Evolutionary conservation across 1,140 invertebrate genomes (phyloP).

Genomic region (Magallana ariakensis): DNA sequence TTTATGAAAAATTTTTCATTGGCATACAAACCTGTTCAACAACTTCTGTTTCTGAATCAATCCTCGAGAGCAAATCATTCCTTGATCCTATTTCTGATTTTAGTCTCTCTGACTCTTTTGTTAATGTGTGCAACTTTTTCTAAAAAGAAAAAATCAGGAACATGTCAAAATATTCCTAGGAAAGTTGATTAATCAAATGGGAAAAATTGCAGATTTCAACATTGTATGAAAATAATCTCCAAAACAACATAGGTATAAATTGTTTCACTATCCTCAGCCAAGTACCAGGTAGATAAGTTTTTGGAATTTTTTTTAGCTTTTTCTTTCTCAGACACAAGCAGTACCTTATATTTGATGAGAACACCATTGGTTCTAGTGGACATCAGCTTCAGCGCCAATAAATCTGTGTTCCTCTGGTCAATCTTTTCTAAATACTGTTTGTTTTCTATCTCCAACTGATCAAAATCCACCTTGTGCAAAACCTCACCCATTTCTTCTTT

Average conservation of each 20-base stretch:
- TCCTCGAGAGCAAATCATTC: constrained; percentile 75
- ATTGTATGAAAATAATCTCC: too few relatives aligned
- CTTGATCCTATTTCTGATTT: constrained; percentile 75
- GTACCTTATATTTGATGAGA: constrained; percentile 75
- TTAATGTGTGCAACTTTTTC: constrained; percentile 78
- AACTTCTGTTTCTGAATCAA: constrained; percentile 75
- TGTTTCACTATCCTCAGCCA: too few relatives aligned
- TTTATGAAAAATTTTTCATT: neutral
- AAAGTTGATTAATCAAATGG: neutral
- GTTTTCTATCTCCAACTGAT: constrained; percentile 80
- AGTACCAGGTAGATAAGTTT: too few relatives aligned
- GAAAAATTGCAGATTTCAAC: too few relatives aligned
- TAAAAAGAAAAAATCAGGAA: constrained; percentile 50
- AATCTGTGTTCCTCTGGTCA: constrained; percentile 79
- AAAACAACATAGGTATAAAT: too few relatives aligned
- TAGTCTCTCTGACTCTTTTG: constrained; percentile 75
- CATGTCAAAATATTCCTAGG: neutral
- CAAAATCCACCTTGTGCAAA: constrained; percentile 80
- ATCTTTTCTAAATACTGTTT: constrained; percentile 80
- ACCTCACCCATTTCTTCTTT: constrained; percentile 81
- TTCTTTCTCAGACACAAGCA: too few relatives aligned
- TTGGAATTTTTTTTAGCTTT: too few relatives aligned
- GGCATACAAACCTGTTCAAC: constrained; percentile 72
- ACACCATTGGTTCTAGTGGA: constrained; percentile 78
- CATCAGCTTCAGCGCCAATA: constrained; percentile 78